Base-by-base conservation (phyloP, 1,140 invertebrate species). In the Drosophila varians region DNA sequence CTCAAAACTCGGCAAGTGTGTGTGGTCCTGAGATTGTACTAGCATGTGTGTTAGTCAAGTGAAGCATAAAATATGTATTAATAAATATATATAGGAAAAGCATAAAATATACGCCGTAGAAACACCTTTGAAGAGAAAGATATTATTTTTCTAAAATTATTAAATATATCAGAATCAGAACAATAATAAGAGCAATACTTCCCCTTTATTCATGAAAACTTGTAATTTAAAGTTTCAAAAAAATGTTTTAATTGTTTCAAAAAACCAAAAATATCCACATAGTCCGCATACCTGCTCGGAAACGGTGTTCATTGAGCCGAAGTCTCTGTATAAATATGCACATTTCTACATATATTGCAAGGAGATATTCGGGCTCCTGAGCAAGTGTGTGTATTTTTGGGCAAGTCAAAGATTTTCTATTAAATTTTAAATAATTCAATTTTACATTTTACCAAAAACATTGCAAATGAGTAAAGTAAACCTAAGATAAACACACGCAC, bases 341-440 rank as follows among this genome's bases (percentile, higher is more conserved):
- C 31, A 19, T 49, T 25, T 19, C 31, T 28, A 14, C 31, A 12
- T 49, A 25, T 18, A 42, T 28, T 14, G 42, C 49, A 43, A 38
- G 6, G 28, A 38, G 38, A 43, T 28, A 40, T 56, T 21, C 45
- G 12, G 47, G 49, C 21, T 57, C 40, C 55, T 55, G 23, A 36
- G 28, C 34, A 16, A 36, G 14, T 21, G 21, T 21, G 21, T 21
- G 62, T 72, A 69, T 69, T 64, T 79, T 72, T 76, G 66, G 77
- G 74, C 77, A 87, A 87, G 82, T 80, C 76, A 86, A 86, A 86
- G 82, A 87, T 87, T 86, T 86, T 87, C 73, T 87, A 86, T 86
- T 87, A 87, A 86, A 82, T 82, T 86, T 86, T 86, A 88, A 86
- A 86, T 86, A 86, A 86, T 86, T 86, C 77, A 82, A 86, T 86